Evolutionary conservation across 2,888 invertebrate species (phyloP).

Genomic region (Catocala fraxini): DNA sequence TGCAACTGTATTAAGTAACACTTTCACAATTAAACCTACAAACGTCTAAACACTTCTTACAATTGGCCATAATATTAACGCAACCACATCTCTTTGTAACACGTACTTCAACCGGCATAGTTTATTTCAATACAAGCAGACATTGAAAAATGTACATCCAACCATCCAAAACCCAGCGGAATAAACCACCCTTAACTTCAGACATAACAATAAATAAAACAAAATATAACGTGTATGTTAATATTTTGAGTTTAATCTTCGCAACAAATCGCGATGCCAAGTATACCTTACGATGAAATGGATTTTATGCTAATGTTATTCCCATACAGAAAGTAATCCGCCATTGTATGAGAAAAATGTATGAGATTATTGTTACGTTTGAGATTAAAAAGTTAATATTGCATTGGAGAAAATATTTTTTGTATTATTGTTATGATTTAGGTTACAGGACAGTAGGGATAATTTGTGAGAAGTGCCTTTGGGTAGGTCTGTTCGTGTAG

Average conservation of each 20-base stretch:
- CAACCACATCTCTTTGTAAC: too few relatives aligned
- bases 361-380: constrained; percentile 61
- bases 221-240: constrained; percentile 60
- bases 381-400: constrained; percentile 37
- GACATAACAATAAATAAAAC: constrained; percentile 54
- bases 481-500: too few relatives aligned
- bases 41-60: too few relatives aligned
- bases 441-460: too few relatives aligned
- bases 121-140: constrained; percentile 16
- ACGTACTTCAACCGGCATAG: neutral
- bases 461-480: too few relatives aligned
- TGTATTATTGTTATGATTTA: neutral
- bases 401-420: constrained; percentile 8
- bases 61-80: too few relatives aligned
- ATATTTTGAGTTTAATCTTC: constrained; percentile 75
- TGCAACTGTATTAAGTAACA: too few relatives aligned
- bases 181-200: constrained; percentile 15
- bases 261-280: constrained; percentile 73
- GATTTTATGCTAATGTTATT: constrained; percentile 79
- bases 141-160: constrained; percentile 45
- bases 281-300: constrained; percentile 59
- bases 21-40: too few relatives aligned
- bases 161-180: constrained; percentile 29
- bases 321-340: constrained; percentile 68
- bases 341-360: constrained; percentile 60